Percentiles rank a stretch among this genome's conserved stretches.
These are phyloP conservation scores for Uloborus plumipes DNA, from an alignment of 2,888 invertebrate genomes.

Conservation along the genomic window DNA sequence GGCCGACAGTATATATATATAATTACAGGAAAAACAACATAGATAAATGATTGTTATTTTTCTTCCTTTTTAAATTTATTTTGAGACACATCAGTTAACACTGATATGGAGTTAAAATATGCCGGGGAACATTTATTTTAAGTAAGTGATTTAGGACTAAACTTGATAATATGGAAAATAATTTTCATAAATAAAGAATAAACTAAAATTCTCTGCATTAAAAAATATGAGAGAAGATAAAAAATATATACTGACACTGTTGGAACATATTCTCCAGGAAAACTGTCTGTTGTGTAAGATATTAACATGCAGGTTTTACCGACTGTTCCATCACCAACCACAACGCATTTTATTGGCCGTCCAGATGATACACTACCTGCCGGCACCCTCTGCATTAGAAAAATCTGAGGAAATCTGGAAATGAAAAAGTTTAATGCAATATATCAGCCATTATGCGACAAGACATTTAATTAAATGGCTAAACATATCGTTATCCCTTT, in stretches of 20 bases:
- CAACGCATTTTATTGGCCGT: conserved; percentile 76
- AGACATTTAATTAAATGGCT: no score
- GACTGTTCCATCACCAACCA: conserved; percentile 77
- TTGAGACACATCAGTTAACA: no score
- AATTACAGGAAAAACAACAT: no score
- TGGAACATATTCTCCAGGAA: conserved; percentile 77
- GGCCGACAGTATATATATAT: no score
- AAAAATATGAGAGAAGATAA: background rate
- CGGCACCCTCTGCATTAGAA: conserved; percentile 63
- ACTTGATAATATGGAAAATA: no score
- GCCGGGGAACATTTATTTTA: no score
- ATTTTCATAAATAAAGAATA: background rate
- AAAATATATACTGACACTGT: conserved; percentile 68
- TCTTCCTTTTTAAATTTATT: no score
- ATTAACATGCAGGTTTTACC: conserved; percentile 77
- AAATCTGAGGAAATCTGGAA: background rate
- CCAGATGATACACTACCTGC: conserved; percentile 68
- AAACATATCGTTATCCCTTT: no score
- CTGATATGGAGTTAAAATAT: no score
- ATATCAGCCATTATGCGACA: no score
- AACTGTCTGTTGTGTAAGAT: conserved; percentile 76
- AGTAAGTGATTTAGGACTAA: no score
- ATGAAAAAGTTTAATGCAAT: background rate
- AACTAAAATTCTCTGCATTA: background rate
- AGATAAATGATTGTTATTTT: no score